Conservation (phyloP, 2,888 invertebrate genomes). For the Craniophora ligustri region DNA sequence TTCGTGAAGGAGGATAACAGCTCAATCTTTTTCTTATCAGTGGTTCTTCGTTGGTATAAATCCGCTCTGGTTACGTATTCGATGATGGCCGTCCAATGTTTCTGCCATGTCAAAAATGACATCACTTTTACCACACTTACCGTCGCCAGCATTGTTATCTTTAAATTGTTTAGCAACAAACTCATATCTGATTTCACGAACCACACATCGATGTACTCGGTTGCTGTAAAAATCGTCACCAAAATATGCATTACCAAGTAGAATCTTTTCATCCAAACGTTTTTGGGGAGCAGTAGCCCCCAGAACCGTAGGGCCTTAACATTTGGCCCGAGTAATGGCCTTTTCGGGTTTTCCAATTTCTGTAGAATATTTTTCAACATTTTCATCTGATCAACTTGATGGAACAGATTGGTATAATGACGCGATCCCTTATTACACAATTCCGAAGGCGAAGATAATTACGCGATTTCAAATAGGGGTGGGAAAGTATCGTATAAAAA, state of each 20-base stretch:
- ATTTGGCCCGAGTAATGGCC: conserved; percentile 79
- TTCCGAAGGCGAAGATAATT: conserved; percentile 45
- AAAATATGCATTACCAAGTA: conserved; percentile 72
- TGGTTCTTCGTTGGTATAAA: conserved; percentile 61
- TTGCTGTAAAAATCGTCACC: conserved; percentile 71
- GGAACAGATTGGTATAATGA: conserved; percentile 42
- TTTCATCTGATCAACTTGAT: conserved; percentile 32
- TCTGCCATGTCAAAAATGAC: conserved; percentile 74
- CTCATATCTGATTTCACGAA: conserved; percentile 75
- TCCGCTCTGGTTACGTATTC: conserved; percentile 76
- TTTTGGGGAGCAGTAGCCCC: conserved; percentile 77
- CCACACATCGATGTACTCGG: conserved; percentile 79
- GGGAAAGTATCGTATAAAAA: conserved; percentile 12
- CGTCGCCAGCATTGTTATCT: conserved; percentile 78
- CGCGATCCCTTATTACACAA: conserved; percentile 29
- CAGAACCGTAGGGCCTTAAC: conserved; percentile 76
- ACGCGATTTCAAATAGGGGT: conserved; percentile 44
- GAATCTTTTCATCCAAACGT: conserved; percentile 58
- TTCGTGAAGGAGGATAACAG: conserved; percentile 67
- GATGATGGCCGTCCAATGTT: conserved; percentile 72
- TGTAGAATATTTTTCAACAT: conserved; percentile 64
- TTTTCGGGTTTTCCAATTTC: conserved; percentile 73
- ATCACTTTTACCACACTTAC: conserved; percentile 75
- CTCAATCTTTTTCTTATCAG: conserved; percentile 53
- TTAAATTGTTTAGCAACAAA: conserved; percentile 75